Evolutionary conservation across 1,140 invertebrate species (phyloP), one percentile per base, ranked within the genome.

Genomic region (Neodiprion virginianus): DNA sequence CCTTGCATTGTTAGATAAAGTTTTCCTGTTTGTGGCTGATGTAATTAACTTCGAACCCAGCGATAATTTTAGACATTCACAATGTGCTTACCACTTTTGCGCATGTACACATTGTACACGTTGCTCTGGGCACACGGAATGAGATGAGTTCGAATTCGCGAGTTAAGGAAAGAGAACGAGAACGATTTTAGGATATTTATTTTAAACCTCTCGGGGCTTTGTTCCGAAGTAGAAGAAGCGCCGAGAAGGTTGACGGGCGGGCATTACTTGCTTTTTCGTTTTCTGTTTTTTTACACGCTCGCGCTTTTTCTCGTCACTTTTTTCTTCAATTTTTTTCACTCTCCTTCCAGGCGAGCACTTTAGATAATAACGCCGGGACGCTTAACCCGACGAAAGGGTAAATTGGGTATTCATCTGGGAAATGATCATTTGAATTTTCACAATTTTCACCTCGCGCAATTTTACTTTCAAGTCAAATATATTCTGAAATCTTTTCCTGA

Each of bases 401-500:
- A 89, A 88, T 88, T 88, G 84, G 86, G 84, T 88, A 87, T 88
- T 87, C 86, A 85, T 87, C 85, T 85, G 79, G 88, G 85, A 85
- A 89, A 89, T 89, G 88, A 88, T 88, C 86, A 83, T 86, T 88
- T 85, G 88, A 89, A 89, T 89, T 89, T 88, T 85, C 88, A 88
- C 88, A 88, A 84, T 84, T 83, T 75, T 76, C 70, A 76, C 68
- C 74, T 40, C 28, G 17, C 71, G 72, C 73, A 14, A n/a, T 47
- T 68, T 49, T 72, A 69, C 49, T 50, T 72, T 69, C 66, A 68
- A 14, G 67, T 49, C 66, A 48, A 17, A n/a, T 70, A 28, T 53
- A 47, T 71, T 73, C 48, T 70, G 66, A n/a, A 12, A 69, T 69
- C 48, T 73, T 69, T 65, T 70, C 14, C 47, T 2, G 49, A 48